These are phyloP conservation scores for Callorhinus ursinus DNA, from an alignment of 2,113 vertebrate genomes.

Conservation along the genomic window DNA sequence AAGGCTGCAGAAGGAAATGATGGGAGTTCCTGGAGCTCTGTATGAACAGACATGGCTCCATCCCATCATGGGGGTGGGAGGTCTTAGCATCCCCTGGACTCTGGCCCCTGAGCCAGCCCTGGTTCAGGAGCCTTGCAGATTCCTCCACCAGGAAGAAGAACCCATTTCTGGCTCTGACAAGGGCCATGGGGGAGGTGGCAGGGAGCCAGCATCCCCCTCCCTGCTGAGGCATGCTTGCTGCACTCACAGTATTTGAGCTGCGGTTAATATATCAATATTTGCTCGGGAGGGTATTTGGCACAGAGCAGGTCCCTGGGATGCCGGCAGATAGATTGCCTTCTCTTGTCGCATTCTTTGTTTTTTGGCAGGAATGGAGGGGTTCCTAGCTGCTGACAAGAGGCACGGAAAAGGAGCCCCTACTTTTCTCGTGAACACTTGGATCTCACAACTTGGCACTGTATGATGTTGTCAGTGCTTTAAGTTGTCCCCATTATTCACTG, in stretches of 20 bases:
- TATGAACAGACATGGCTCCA: neutral
- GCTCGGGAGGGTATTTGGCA: conserved; percentile 84
- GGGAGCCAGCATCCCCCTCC: conserved; percentile 74
- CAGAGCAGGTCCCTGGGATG: conserved; percentile 41
- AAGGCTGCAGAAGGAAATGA: neutral
- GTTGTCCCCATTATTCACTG: neutral
- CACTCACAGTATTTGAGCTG: conserved; percentile 81
- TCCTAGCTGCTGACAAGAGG: conserved; percentile 37
- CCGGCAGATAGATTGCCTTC: conserved; percentile 67
- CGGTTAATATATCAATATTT: conserved; percentile 86
- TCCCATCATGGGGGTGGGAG: too few species aligned
- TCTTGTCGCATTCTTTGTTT: neutral
- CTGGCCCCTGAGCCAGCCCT: neutral
- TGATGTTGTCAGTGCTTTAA: neutral
- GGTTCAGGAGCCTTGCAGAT: neutral
- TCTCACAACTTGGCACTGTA: neutral
- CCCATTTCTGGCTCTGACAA: conserved; percentile 71
- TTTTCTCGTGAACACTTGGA: conserved; percentile 18
- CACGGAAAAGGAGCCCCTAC: neutral
- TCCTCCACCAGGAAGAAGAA: neutral
- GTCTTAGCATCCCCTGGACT: neutral
- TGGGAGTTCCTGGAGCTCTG: neutral
- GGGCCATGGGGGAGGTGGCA: conserved; percentile 76
- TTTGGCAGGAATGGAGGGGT: neutral
- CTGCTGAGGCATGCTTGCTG: conserved; percentile 79